Evolutionary conservation across 2,113 vertebrate genomes (phyloP).

Genomic region (Lagopus muta): DNA sequence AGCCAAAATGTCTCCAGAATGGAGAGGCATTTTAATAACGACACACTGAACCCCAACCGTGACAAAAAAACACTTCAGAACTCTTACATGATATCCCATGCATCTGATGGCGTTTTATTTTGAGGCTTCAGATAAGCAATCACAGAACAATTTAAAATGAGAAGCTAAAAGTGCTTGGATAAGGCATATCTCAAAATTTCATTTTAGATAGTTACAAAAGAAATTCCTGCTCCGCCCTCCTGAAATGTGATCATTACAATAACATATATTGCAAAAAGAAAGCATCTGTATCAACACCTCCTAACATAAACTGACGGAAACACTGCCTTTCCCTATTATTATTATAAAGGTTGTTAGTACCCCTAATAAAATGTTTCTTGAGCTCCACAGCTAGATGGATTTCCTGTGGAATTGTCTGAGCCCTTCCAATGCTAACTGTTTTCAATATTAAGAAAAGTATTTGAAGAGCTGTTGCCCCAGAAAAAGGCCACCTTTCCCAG

Average conservation of each 20-base stretch:
- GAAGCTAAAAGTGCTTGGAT: neutral
- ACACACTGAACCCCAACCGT: neutral
- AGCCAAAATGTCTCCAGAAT: neutral
- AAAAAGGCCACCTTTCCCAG: conserved; percentile 59
- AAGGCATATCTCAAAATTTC: neutral
- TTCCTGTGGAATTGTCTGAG: conserved; percentile 73
- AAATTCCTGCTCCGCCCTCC: conserved; percentile 46
- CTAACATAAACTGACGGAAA: conserved; percentile 37
- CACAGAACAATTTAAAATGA: neutral
- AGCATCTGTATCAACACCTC: conserved; percentile 60
- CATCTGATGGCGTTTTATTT: neutral
- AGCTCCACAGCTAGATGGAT: conserved; percentile 60
- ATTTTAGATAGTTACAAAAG: conserved; percentile 22
- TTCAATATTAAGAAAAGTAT: conserved; percentile 66
- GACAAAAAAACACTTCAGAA: neutral
- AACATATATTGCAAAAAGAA: conserved; percentile 46
- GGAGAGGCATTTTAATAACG: fast-evolving
- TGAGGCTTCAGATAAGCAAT: neutral
- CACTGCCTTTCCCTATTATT: conserved; percentile 53
- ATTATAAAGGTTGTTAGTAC: conserved; percentile 59
- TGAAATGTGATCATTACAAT: conserved; percentile 46
- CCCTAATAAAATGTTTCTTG: conserved; percentile 68
- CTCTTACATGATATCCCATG: neutral
- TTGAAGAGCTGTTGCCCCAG: conserved; percentile 54
- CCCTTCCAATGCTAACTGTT: conserved; percentile 61